A percentile compares a stretch with the other conserved stretches of the same genome.
These are phyloP conservation scores for Agonum fuliginosum DNA, from an alignment of 2,888 invertebrate species.

Conservation along the genomic window DNA sequence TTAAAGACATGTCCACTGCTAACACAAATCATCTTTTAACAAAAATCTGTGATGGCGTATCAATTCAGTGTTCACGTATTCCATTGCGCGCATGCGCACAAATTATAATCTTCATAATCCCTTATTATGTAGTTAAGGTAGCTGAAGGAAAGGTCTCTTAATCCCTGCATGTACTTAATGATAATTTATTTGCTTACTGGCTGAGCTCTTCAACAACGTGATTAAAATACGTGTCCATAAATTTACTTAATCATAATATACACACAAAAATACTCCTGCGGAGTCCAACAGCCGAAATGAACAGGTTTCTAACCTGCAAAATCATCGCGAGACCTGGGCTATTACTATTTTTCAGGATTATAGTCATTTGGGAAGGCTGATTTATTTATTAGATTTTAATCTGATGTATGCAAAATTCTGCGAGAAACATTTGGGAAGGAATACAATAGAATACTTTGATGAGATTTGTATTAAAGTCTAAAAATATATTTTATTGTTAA, in stretches of 20 bases:
- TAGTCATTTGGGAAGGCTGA: not conserved
- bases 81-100: conserved; percentile 41
- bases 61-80: conserved; percentile 42
- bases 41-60: conserved; percentile 41
- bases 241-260: conserved; percentile 51
- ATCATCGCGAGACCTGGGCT: not conserved
- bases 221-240: conserved; percentile 44
- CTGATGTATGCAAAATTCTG: conserved; percentile 15
- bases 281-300: conserved; percentile 17
- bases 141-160: conserved; percentile 30
- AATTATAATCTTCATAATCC: conserved; percentile 48
- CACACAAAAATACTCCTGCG: conserved; percentile 18
- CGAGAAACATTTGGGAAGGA: no score
- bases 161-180: conserved; percentile 42
- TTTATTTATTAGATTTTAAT: conserved; percentile 29
- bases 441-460: no score
- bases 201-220: conserved; percentile 15
- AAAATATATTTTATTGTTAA: no score
- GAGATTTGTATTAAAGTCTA: no score
- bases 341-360: conserved; percentile 29
- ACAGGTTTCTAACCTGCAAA: conserved; percentile 43
- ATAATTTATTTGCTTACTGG: conserved; percentile 51
- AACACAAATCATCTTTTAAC: conserved; percentile 42
- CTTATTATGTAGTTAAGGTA: conserved; percentile 47
- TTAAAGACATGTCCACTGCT: conserved; percentile 2